Base-by-base conservation (phyloP, 1,140 invertebrate species). In the Drosophila funebris region DNA sequence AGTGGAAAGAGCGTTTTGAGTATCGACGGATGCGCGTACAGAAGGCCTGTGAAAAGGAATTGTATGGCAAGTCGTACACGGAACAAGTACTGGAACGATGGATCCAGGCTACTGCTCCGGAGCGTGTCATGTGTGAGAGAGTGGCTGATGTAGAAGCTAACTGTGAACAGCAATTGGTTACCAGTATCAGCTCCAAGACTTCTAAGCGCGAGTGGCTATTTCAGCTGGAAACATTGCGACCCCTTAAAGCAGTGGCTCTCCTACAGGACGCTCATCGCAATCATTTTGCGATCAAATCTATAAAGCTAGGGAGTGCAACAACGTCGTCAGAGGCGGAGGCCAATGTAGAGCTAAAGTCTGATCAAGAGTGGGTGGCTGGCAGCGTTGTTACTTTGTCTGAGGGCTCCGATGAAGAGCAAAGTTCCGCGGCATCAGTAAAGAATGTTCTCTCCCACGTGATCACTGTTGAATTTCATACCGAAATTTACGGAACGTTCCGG, bases 401-500 rank as follows among this genome's bases (percentile, higher is more conserved):
- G 16, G 41, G 24, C 0, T 4, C 62, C n/a, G 39, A 31, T 31
- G 72, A 62, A 0, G 58, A 52, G 24, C 9, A 27, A 39, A 2
- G 29, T 91, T 92, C 85, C 50, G 80, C 50, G 0, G 4, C 61
- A 56, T 80, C 56, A 2, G 9, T 57, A 54, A 54, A 66, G 85
- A 22, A 37, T 36, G 18, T 20, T 36, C 91, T 77, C 80, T 93
- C 29, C 57, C 94, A 96, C 82, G 93, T 93, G 63, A 92, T 97
- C 0, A 95, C 94, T 73, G 93, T 97, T 24, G 92, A 92, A 24
- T 97, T 97, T 89, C 93, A 93, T 33, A 95, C 96, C 0, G 93
- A 95, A 54, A 95, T 96, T 60, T 97, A 96, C 90, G 96, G 96
- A 20, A 97, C 96, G 2, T 97, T 97, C 82, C 93, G 95, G 1